These are phyloP conservation scores for Serilophus lunatus DNA, from an alignment of 2,113 vertebrate genomes.

Conservation along the genomic window DNA sequence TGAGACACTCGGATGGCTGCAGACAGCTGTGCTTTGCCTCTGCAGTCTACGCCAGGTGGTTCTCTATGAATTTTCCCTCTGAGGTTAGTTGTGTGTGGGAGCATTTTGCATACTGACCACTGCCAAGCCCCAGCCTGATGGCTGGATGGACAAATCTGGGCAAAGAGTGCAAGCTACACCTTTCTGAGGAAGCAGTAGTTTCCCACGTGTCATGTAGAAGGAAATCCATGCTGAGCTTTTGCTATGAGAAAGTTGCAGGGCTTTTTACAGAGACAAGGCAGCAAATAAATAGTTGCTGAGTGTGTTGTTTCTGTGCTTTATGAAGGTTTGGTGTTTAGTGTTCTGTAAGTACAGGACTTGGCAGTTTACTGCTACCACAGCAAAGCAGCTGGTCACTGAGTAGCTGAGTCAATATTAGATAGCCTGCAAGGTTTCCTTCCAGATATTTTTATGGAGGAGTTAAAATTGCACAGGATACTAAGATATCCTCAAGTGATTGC, in stretches of 20 bases:
- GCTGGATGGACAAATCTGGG: neutral
- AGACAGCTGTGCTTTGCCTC: slow-evolving; percentile 14
- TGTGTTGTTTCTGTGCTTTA: neutral
- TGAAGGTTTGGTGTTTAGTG: slow-evolving; percentile 7
- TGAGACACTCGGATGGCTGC: neutral
- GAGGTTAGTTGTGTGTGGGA: slow-evolving; percentile 5
- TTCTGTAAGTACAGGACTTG: neutral
- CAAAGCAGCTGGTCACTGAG: slow-evolving; percentile 18
- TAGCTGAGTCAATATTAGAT: slow-evolving; percentile 1
- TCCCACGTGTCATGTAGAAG: neutral
- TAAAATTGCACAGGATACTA: neutral
- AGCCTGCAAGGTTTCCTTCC: slow-evolving; percentile 8
- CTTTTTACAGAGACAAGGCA: slow-evolving; percentile 4
- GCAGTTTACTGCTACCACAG: slow-evolving; percentile 10
- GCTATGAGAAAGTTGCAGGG: neutral
- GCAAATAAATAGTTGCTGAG: slow-evolving; percentile 11
- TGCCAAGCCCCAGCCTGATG: neutral
- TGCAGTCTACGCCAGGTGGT: neutral
- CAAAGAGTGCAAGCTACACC: neutral
- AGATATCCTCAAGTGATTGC: neutral
- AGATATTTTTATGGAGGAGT: neutral
- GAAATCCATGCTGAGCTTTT: neutral
- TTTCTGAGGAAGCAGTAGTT: neutral
- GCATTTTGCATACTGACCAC: slow-evolving; percentile 18
- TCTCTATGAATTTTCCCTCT: neutral